Conservation (phyloP, 53 echinoderm and acorn worm species). For the Holothuria scabra region DNA sequence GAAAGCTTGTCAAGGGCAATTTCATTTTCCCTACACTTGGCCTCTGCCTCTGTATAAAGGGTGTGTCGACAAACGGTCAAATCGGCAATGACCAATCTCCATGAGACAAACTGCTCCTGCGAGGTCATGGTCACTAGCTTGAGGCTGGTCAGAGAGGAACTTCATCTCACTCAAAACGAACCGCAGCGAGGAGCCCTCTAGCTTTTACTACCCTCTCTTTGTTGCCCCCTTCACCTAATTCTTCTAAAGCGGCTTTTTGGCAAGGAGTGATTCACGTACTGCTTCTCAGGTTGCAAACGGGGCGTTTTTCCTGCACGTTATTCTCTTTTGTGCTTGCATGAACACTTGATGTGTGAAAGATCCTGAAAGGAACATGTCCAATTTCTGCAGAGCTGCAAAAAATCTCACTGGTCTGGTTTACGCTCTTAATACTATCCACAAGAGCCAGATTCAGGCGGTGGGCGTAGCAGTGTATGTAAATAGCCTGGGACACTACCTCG, state of each 20-base stretch:
- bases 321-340: constrained; percentile 29
- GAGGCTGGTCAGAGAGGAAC: constrained; percentile 38
- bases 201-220: constrained; percentile 51
- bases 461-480: constrained; percentile 40
- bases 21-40: constrained; percentile 10
- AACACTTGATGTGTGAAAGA: constrained; percentile 27
- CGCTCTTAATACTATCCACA: constrained; percentile 37
- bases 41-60: constrained; percentile 9
- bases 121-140: constrained; percentile 37
- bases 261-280: constrained; percentile 26
- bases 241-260: constrained; percentile 17
- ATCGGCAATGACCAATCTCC: constrained; percentile 37
- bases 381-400: constrained; percentile 32
- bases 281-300: constrained; percentile 16
- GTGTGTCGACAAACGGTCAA: not conserved
- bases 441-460: constrained; percentile 35
- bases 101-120: constrained; percentile 44
- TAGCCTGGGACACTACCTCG: constrained; percentile 43
- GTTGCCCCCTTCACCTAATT: constrained; percentile 37
- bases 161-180: constrained; percentile 28
- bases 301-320: not conserved
- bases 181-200: constrained; percentile 33
- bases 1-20: constrained; percentile 14
- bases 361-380: constrained; percentile 46
- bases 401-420: constrained; percentile 36